Percentiles rank a stretch among this genome's conserved stretches.
These are phyloP conservation scores for Melanerpes formicivorus DNA, from an alignment of 2,113 vertebrate genomes.

Conservation along the genomic window DNA sequence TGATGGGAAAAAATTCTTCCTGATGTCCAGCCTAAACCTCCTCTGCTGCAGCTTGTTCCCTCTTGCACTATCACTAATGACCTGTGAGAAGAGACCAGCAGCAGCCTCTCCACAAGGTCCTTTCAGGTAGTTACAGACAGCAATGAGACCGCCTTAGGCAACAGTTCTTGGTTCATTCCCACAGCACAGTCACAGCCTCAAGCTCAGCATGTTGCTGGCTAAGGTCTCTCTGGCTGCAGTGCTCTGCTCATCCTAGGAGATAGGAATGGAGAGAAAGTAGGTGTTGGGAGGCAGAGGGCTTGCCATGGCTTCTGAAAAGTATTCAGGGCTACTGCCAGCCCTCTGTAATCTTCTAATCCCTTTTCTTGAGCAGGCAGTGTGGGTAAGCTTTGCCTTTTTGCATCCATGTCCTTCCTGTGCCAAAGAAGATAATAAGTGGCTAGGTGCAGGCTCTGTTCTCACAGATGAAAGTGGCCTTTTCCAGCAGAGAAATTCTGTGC, in stretches of 20 bases:
- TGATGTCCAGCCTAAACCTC: too few relatives aligned
- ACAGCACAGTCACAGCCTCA: rapidly evolving
- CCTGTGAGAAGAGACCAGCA: too few relatives aligned
- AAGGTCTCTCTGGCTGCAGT: background rate
- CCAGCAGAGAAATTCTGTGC: background rate
- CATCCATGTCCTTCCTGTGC: background rate
- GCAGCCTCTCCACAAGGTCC: too few relatives aligned
- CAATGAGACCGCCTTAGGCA: background rate
- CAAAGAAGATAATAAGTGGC: background rate
- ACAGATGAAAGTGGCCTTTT: background rate
- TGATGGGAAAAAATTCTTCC: too few relatives aligned
- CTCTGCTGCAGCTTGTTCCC: too few relatives aligned
- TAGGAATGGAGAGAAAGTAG: background rate
- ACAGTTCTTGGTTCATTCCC: background rate
- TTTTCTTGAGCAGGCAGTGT: background rate
- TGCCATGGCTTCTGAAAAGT: background rate
- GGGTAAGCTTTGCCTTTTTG: background rate
- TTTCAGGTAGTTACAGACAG: too few relatives aligned
- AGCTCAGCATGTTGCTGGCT: rapidly evolving
- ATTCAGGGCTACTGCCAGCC: background rate
- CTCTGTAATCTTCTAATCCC: background rate
- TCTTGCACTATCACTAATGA: too few relatives aligned
- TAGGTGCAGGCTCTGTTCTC: background rate
- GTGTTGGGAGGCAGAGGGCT: background rate
- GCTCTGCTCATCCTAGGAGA: rapidly evolving